Conservation (phyloP, 2,113 vertebrate genomes). For the Poeciliopsis prolifica region DNA sequence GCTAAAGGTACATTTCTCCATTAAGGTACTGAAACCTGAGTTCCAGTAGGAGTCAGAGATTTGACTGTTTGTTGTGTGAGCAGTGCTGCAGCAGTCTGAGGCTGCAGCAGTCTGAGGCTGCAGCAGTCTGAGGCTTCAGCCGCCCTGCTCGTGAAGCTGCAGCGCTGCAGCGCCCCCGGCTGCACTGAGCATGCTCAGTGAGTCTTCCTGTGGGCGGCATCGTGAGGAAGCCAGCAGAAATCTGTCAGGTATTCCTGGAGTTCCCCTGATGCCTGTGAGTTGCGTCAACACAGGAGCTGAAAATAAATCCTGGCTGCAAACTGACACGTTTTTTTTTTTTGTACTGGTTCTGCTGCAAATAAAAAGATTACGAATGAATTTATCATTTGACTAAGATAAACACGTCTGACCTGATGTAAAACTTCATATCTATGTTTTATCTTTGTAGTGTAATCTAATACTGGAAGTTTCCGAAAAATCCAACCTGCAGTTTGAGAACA, state of each 20-base stretch:
- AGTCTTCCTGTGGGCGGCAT: background rate
- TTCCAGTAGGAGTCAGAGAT: background rate
- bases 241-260: constrained; percentile 1
- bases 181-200: constrained; percentile 14
- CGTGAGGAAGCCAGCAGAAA: too few species aligned
- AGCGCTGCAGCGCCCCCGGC: background rate
- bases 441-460: too few species aligned
- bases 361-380: background rate
- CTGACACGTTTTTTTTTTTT: background rate
- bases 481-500: too few species aligned
- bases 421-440: background rate
- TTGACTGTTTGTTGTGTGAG: background rate
- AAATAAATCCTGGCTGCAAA: constrained; percentile 13
- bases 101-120: too few species aligned
- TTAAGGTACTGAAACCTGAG: background rate
- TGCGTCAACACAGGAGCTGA: background rate
- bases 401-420: background rate
- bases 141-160: background rate
- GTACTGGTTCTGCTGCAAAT: background rate
- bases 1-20: too few species aligned
- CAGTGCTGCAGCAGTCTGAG: constrained; percentile 2
- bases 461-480: too few species aligned
- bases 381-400: background rate
- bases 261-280: background rate
- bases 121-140: constrained; percentile 3